Evolutionary conservation across 2,113 vertebrate species (phyloP).

Genomic region (Abramis brama): DNA sequence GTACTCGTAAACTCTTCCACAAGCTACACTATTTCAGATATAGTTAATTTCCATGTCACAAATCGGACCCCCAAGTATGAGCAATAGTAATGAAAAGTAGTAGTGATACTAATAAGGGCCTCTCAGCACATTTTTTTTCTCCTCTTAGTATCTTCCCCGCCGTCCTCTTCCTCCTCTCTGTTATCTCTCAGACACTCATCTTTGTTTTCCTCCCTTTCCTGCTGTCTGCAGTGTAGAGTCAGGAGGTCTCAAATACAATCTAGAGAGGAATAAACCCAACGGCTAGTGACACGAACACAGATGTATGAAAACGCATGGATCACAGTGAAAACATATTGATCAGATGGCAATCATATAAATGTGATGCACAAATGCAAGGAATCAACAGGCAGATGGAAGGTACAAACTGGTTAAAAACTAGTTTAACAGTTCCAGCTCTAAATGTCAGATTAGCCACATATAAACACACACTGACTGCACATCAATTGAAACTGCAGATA

Average conservation of each 20-base stretch:
- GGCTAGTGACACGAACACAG: neutral
- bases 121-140: neutral
- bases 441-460: neutral
- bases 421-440: neutral
- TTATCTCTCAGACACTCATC: constrained; percentile 54
- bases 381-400: neutral
- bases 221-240: constrained; percentile 25
- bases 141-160: constrained; percentile 43
- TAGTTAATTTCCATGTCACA: neutral
- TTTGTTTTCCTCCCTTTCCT: constrained; percentile 43
- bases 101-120: neutral
- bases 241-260: constrained; percentile 1
- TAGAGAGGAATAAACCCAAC: neutral
- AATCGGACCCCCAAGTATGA: neutral
- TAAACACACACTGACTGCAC: neutral
- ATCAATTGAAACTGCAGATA: neutral
- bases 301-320: neutral
- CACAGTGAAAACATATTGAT: constrained; percentile 3
- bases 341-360: neutral
- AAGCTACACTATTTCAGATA: neutral
- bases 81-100: neutral
- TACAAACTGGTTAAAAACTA: neutral
- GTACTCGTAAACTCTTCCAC: neutral
- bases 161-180: constrained; percentile 46
- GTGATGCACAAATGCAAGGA: neutral